phyloP scores from a whole-genome alignment of 2,113 vertebrate species.

The Neolamprologus devosi region DNA sequence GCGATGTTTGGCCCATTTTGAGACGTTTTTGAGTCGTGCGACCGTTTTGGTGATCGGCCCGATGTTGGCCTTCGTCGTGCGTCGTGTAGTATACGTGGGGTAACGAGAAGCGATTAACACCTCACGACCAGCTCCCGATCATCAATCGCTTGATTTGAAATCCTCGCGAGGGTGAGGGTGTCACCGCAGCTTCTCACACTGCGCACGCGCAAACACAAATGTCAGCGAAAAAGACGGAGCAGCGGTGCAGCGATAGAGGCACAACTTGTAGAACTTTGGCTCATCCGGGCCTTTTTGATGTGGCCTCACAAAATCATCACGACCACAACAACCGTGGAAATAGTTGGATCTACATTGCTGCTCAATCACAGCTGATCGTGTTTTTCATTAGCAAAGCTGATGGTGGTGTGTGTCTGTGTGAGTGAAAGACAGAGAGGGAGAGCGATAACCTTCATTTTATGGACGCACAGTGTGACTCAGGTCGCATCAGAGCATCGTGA shows the following conservation, averaged over 20 bases:
- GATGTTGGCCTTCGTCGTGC: background rate
- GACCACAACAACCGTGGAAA: too few relatives aligned
- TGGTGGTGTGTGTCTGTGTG: rapidly evolving
- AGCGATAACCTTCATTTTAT: too few relatives aligned
- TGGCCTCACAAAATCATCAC: too few relatives aligned
- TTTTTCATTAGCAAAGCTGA: too few relatives aligned
- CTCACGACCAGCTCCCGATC: background rate
- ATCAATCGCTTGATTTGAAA: background rate
- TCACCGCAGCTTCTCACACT: rapidly evolving
- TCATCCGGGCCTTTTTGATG: rapidly evolving
- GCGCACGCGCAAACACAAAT: rapidly evolving
- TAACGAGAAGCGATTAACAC: background rate
- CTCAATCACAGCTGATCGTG: background rate
- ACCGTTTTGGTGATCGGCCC: background rate
- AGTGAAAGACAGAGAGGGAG: too few relatives aligned
- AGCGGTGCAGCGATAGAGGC: background rate
- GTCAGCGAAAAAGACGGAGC: too few relatives aligned
- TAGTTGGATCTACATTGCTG: rapidly evolving
- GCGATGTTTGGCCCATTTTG: background rate
- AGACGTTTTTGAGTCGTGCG: background rate
- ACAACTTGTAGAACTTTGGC: too few relatives aligned
- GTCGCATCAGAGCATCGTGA: too few relatives aligned
- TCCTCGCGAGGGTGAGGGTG: too few relatives aligned
- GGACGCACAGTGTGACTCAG: too few relatives aligned
- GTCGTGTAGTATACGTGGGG: rapidly evolving